These are phyloP conservation scores for Tauraco hartlaubi DNA, from an alignment of 2,797 vertebrate species.

Conservation along the genomic window DNA sequence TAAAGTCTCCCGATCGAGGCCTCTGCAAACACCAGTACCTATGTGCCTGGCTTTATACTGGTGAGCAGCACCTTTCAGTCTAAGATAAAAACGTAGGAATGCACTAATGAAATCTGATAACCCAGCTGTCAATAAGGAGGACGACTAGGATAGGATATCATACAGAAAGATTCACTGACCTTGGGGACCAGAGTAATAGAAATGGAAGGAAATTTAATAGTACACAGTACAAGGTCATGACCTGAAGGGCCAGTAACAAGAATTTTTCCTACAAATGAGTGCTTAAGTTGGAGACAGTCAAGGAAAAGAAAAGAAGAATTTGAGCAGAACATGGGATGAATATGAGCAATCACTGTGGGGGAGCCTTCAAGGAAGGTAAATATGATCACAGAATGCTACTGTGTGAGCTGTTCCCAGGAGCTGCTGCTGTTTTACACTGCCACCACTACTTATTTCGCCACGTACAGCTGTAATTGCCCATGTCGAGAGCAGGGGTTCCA, in stretches of 20 bases:
- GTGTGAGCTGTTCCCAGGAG: not conserved
- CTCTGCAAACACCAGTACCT: not conserved
- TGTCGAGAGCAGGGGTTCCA: not conserved
- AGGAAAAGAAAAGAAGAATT: constrained; percentile 16
- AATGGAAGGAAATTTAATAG: constrained; percentile 63
- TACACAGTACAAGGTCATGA: constrained; percentile 27
- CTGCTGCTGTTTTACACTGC: not conserved
- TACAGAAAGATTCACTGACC: constrained; percentile 29
- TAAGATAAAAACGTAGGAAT: constrained; percentile 21
- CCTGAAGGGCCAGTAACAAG: constrained; percentile 24
- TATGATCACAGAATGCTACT: not conserved
- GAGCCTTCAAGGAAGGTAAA: constrained; percentile 19
- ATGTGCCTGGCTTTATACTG: not conserved
- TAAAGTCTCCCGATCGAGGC: not conserved
- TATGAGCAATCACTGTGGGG: not conserved
- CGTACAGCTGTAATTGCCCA: not conserved
- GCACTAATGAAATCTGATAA: constrained; percentile 46
- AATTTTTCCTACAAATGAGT: constrained; percentile 33
- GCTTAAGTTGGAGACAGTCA: not conserved
- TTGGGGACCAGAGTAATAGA: constrained; percentile 30
- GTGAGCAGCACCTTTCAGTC: constrained; percentile 9
- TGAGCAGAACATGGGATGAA: not conserved
- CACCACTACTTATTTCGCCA: not conserved
- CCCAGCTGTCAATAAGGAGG: not conserved
- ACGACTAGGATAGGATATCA: not conserved